Base-by-base conservation (phyloP, 2,113 vertebrate species). In the Campylomormyrus tamandua region DNA sequence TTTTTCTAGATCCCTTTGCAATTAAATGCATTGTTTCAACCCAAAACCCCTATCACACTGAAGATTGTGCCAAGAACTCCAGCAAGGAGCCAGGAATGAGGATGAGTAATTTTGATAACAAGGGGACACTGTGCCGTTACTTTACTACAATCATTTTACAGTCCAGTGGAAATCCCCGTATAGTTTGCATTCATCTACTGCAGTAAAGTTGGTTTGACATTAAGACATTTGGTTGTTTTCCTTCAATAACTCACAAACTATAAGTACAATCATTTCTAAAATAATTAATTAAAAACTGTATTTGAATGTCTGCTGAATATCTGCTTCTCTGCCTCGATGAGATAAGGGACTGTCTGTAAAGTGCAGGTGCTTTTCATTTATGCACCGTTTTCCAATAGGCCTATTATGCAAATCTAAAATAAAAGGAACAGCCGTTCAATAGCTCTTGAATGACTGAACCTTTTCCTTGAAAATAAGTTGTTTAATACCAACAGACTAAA, bases 21-120 rank as follows among this genome's bases (percentile, higher is more conserved):
- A 85, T 35, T 97, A 89, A 92, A 92, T 86, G 50, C 0, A 88
- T 94, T 96, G 46, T 19, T 92, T 9, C 15, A 91, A 6, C 94
- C 94, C 0, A 94, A 93, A 93, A 58, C 95, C n/a, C 95, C 95
- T 42, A 94, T 96, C 49, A 46, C 94, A 6, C 92, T 97, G 91
- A 96, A 95, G 93, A 91, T 96, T 90, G 92, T 94, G 49, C 90
- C 93, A 45, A 94, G 95, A 13, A 48, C 49, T 66, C 52, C 89
- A 53, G 35, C 15, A 27, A 80, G 15, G 35, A 77, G 7, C 35
- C 27, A 77, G 15, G 74, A 89, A 83, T 27, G 53, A 89, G 39
- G 77, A 85, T 15, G 62, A 70, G 27, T 70, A 70, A 27, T 13
- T 27, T 4, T 27, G n/a, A 5, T 11, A 31, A 31, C 27, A 31